Evolutionary conservation across 2,113 vertebrate species (phyloP).

Genomic region (Grammomys dolichurus): DNA sequence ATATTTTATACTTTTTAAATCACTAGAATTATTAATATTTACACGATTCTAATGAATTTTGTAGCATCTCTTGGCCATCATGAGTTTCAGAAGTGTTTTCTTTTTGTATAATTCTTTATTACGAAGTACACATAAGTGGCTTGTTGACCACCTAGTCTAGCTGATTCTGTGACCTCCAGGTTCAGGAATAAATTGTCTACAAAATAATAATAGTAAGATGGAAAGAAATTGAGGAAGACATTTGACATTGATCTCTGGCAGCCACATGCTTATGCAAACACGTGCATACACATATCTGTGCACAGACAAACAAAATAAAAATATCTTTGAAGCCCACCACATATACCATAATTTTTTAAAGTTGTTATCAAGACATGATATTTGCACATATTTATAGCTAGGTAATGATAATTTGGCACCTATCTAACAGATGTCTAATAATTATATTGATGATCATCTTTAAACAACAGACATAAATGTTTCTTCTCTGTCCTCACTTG

Average conservation of each 20-base stretch:
- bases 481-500: neutral
- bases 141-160: neutral
- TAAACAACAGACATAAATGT: neutral
- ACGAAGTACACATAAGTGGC: neutral
- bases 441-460: neutral
- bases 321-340: neutral
- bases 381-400: neutral
- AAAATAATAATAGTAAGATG: neutral
- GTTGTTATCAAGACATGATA: neutral
- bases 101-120: neutral
- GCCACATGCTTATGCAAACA: neutral
- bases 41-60: slow-evolving; percentile 27
- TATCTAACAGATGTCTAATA: neutral
- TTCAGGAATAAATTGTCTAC: neutral
- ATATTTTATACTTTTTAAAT: neutral
- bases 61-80: slow-evolving; percentile 2
- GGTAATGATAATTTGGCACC: neutral
- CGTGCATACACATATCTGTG: neutral
- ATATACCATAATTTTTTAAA: neutral
- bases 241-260: neutral
- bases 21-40: neutral
- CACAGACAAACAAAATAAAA: neutral
- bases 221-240: neutral
- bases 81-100: slow-evolving; percentile 15
- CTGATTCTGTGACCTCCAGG: too few species aligned